Evolutionary conservation across 2,113 vertebrate species (phyloP).

Genomic region (Atrichornis clamosus): DNA sequence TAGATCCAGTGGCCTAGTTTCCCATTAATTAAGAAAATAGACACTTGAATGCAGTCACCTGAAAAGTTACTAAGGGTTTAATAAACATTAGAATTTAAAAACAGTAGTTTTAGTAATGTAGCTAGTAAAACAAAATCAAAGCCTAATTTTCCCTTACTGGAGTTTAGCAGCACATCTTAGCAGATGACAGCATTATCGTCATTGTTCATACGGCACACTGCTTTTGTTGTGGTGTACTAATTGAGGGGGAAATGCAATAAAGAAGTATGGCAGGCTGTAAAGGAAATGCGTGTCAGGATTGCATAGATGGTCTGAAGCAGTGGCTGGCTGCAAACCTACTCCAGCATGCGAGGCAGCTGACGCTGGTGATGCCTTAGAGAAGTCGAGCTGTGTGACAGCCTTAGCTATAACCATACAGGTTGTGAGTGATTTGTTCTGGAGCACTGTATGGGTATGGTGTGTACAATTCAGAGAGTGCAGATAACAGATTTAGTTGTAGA

Average conservation of each 20-base stretch:
- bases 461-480: background rate
- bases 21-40: constrained; percentile 29
- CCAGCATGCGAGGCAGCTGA: background rate
- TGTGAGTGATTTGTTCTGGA: background rate
- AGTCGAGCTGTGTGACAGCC: background rate
- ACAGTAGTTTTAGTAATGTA: background rate
- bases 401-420: background rate
- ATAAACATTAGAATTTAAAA: background rate
- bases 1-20: constrained; percentile 43
- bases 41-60: constrained; percentile 5
- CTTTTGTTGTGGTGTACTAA: background rate
- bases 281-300: background rate
- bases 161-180: background rate
- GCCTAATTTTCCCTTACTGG: background rate
- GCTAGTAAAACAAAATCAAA: background rate
- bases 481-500: background rate
- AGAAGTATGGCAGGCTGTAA: background rate
- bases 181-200: background rate
- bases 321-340: constrained; percentile 21
- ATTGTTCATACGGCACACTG: background rate
- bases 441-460: background rate
- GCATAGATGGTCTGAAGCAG: background rate
- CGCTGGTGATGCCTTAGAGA: background rate
- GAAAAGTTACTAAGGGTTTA: constrained; percentile 6
- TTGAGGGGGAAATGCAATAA: background rate